phyloP scores from a whole-genome alignment of 2,888 invertebrate genomes.

The Alviniconcha strummeri region DNA sequence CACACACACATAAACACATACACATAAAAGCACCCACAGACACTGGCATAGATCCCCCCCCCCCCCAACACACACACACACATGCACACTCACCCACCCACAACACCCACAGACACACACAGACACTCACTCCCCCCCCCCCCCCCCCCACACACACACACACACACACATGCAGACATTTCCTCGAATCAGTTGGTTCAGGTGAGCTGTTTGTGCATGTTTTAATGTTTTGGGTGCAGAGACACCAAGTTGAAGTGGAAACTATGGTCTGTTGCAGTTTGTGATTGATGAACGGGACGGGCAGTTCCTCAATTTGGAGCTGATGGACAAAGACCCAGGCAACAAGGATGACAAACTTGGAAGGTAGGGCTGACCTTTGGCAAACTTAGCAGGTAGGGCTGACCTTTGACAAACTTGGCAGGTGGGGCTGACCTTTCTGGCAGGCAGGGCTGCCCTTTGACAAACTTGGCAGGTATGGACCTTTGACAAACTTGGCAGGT shows the following conservation, averaged over 20 bases:
- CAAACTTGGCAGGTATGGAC: constrained; percentile 88
- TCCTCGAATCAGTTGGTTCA: not conserved
- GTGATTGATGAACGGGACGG: constrained; percentile 73
- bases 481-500: constrained; percentile 92
- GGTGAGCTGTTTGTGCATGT: not conserved
- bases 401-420: constrained; percentile 87
- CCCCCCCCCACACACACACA: not conserved
- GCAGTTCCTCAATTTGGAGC: constrained; percentile 79
- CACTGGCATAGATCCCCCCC: no score
- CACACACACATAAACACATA: not conserved
- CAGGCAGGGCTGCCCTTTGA: constrained; percentile 83
- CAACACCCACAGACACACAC: not conserved
- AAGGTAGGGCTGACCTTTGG: constrained; percentile 83
- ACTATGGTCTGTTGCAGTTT: constrained; percentile 55
- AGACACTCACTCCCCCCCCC: not conserved
- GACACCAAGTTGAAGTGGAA: constrained; percentile 79
- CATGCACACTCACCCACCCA: not conserved
- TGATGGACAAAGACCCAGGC: constrained; percentile 94
- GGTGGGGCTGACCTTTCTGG: constrained; percentile 82
- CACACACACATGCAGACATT: not conserved
- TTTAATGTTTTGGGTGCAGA: constrained; percentile 69
- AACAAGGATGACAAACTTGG: constrained; percentile 94
- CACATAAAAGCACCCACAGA: not conserved
- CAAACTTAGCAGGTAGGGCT: constrained; percentile 88
- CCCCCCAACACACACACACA: constrained; percentile 2